phyloP scores from a whole-genome alignment of 2,888 invertebrate species.

The Deroplatys truncata region DNA sequence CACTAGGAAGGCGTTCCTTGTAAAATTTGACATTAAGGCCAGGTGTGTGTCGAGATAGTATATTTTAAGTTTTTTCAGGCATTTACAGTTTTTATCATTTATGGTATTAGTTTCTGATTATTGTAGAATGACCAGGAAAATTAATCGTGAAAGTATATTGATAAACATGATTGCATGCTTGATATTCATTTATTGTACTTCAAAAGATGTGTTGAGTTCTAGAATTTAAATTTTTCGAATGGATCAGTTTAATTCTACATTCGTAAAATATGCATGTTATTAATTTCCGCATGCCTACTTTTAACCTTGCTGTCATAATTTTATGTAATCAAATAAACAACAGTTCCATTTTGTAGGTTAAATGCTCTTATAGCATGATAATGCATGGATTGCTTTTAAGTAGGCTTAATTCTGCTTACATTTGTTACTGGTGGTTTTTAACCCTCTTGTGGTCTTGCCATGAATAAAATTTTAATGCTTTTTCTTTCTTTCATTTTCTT shows the following conservation, averaged over 20 bases:
- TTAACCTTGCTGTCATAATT: neutral
- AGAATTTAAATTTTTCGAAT: neutral
- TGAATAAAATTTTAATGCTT: neutral
- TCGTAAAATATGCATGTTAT: neutral
- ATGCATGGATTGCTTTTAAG: slow-evolving; percentile 7
- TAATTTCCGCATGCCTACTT: neutral
- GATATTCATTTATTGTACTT: neutral
- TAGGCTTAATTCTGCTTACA: neutral
- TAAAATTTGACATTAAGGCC: slow-evolving; percentile 23
- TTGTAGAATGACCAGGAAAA: neutral
- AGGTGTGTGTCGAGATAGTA: neutral
- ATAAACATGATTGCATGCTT: neutral
- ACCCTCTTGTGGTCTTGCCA: neutral
- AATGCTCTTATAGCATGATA: neutral
- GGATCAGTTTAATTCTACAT: neutral
- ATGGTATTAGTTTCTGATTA: neutral
- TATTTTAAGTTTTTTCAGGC: neutral
- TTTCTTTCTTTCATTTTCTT: neutral
- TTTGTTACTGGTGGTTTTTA: neutral
- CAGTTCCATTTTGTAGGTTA: neutral
- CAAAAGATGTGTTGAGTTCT: neutral
- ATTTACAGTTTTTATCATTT: neutral
- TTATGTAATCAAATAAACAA: neutral
- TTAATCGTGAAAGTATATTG: neutral
- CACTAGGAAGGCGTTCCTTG: slow-evolving; percentile 30